Percentiles rank a stretch among this genome's conserved stretches.
These are phyloP conservation scores for Cheilosia vernalis DNA, from an alignment of 2,888 invertebrate genomes.

Conservation along the genomic window DNA sequence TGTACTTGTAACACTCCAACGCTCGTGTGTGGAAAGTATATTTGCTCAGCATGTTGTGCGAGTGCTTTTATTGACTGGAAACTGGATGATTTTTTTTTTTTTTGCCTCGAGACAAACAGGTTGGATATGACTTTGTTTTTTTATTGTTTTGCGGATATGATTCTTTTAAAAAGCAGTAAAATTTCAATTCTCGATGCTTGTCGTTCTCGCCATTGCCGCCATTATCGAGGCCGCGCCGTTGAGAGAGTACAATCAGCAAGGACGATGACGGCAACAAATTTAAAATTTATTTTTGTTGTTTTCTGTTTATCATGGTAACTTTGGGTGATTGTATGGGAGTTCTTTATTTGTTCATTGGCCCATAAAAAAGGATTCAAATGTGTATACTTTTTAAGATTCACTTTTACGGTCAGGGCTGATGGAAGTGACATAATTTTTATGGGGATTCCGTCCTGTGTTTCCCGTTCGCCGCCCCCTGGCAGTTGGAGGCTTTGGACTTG, in stretches of 20 bases:
- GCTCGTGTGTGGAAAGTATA: conserved; percentile 39
- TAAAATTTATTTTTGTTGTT: background rate
- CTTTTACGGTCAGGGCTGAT: conserved; percentile 55
- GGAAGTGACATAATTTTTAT: conserved; percentile 50
- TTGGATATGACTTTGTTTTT: background rate
- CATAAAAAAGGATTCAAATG: conserved; percentile 60
- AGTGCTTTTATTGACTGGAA: conserved; percentile 38
- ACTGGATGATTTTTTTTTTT: background rate
- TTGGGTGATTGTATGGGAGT: conserved; percentile 54
- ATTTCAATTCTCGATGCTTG: conserved; percentile 51
- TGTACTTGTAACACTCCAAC: conserved; percentile 15
- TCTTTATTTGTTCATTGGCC: conserved; percentile 56
- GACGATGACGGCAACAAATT: background rate
- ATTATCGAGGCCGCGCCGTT: conserved; percentile 4
- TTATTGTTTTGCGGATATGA: conserved; percentile 25
- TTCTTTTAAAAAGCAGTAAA: conserved; percentile 66
- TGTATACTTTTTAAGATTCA: conserved; percentile 40
- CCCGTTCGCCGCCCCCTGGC: background rate
- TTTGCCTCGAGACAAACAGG: conserved; percentile 20
- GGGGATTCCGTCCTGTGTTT: background rate
- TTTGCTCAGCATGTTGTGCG: conserved; percentile 55
- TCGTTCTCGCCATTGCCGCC: conserved; percentile 5
- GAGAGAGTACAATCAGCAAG: background rate
- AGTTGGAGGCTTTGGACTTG: background rate
- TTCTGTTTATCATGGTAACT: conserved; percentile 32